A percentile compares a stretch with the other conserved stretches of the same genome.
Evolutionary conservation across 2,113 vertebrate species (phyloP).

Genomic region (Bos indicus): DNA sequence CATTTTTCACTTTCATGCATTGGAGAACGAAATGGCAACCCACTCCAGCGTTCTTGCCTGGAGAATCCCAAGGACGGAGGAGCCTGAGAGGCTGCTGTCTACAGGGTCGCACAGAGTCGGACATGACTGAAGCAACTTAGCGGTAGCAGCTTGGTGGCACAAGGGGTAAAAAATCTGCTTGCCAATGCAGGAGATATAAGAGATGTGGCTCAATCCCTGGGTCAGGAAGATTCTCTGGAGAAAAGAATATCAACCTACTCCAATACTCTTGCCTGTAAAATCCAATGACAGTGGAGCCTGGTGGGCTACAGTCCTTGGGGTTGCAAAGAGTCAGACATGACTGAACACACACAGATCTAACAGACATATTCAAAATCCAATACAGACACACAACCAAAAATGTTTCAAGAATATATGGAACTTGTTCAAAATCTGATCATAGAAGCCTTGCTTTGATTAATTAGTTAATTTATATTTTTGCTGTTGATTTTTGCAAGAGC

Average conservation of each 20-base stretch:
- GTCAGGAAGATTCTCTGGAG: not conserved
- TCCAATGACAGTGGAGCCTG: not conserved
- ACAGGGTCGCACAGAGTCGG: rapidly evolving
- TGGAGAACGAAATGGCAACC: too few relatives aligned
- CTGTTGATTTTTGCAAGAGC: not conserved
- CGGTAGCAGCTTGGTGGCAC: not conserved
- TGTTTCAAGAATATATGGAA: not conserved
- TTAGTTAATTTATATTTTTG: not conserved
- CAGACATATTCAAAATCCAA: not conserved
- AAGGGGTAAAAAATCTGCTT: not conserved
- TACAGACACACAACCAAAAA: not conserved
- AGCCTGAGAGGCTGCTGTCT: too few relatives aligned
- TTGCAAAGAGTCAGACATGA: not conserved
- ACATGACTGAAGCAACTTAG: too few relatives aligned
- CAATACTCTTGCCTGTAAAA: not conserved
- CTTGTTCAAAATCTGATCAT: not conserved
- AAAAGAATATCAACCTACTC: not conserved
- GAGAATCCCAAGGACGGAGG: too few relatives aligned
- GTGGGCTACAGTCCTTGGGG: not conserved
- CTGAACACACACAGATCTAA: not conserved
- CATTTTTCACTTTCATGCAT: too few relatives aligned
- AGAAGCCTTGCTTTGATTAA: not conserved
- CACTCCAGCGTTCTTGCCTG: too few relatives aligned
- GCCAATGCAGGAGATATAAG: not conserved
- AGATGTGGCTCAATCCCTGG: not conserved